Percentiles rank a stretch among this genome's conserved stretches.
Conservation (phyloP, 2,797 vertebrate genomes). For the Mormyrops attenuatus region DNA sequence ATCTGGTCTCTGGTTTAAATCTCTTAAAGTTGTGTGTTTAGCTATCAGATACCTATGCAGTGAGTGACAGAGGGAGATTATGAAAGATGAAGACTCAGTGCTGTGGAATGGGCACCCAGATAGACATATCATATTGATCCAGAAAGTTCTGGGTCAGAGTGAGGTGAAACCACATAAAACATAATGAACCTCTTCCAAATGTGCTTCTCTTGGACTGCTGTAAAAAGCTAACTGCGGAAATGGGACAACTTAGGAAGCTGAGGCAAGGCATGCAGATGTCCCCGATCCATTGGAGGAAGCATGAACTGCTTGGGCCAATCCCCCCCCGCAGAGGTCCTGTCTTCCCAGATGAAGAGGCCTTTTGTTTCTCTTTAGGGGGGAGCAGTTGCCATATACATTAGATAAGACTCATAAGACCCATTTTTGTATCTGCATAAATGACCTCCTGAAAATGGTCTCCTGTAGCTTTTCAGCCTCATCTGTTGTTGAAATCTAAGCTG, state of each 20-base stretch:
- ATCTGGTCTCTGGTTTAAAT: neutral
- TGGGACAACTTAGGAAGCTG: neutral
- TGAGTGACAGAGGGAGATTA: neutral
- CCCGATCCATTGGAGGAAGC: neutral
- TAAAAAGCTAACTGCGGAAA: neutral
- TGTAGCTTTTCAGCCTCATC: neutral
- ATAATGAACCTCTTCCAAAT: neutral
- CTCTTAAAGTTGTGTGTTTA: neutral
- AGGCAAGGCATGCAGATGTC: neutral
- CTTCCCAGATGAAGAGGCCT: neutral
- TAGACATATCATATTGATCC: neutral
- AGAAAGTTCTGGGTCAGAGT: neutral
- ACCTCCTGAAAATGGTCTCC: neutral
- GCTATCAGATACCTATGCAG: neutral
- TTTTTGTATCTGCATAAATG: neutral
- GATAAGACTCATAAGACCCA: neutral
- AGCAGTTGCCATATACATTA: neutral
- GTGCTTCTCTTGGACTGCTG: neutral
- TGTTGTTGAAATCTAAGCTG: neutral
- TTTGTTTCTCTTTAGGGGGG: neutral
- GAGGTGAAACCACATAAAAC: neutral
- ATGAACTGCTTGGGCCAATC: neutral
- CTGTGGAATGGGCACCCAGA: neutral
- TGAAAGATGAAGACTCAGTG: neutral
- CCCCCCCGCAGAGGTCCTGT: neutral